Evolutionary conservation across 2,888 invertebrate species (phyloP).

Genomic region (Cephus nigrinus): DNA sequence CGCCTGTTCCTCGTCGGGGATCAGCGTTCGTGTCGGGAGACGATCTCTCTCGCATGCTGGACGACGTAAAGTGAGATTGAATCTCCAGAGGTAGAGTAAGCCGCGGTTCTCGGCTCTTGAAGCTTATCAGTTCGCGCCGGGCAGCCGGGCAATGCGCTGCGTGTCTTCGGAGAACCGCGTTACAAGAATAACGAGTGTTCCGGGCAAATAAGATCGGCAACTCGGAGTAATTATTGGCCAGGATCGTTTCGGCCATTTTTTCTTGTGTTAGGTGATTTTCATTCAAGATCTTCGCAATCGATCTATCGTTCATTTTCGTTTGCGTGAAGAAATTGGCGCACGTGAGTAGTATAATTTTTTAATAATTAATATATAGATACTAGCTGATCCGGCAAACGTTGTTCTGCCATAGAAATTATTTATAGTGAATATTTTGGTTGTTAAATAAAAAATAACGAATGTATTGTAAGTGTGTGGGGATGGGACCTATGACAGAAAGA

Average conservation of each 20-base stretch:
- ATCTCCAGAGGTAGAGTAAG: constrained; percentile 34
- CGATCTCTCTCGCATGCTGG: constrained; percentile 7
- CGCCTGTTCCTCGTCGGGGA: constrained; percentile 2
- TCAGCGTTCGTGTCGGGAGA: constrained; percentile 1
- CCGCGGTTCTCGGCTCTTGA: constrained; percentile 22
- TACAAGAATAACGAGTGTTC: not conserved
- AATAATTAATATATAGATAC: not conserved
- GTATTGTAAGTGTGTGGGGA: too few species aligned
- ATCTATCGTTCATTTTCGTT: not conserved
- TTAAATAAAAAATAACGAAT: too few species aligned
- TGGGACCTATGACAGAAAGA: too few species aligned
- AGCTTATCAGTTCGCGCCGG: constrained; percentile 48
- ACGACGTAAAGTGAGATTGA: constrained; percentile 32
- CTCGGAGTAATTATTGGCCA: not conserved
- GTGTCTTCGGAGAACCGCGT: constrained; percentile 16
- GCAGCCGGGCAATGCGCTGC: constrained; percentile 47
- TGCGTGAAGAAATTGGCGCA: not conserved
- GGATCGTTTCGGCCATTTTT: not conserved
- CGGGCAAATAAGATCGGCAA: not conserved
- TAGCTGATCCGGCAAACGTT: too few species aligned
- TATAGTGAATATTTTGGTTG: too few species aligned
- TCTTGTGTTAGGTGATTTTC: not conserved
- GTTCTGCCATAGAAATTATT: too few species aligned
- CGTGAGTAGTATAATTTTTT: not conserved
- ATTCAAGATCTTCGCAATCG: not conserved